Evolutionary conservation across 2,888 invertebrate species (phyloP), one percentile per base, ranked within the genome.

Genomic region (Cheilosia pagana): DNA sequence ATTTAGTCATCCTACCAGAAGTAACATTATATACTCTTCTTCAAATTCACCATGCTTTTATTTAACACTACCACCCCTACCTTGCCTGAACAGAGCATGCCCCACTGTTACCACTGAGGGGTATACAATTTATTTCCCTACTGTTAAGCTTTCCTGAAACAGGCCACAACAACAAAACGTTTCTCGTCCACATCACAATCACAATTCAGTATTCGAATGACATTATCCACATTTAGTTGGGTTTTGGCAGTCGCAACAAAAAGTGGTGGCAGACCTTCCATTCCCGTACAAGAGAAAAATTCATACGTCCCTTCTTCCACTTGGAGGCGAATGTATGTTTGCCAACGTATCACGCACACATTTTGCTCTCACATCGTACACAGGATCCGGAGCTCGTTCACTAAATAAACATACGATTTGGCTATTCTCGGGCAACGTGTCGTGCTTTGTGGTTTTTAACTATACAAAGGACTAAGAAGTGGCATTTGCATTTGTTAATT

Each of bases 401-500:
- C 35, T 62, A 72, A 74, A 43, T 43, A 83, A 83, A 83, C 78
- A 83, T 57, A 68, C 62, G 67, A 45, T 55, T 50, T 72, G 60
- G 45, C 21, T 67, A 43, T 53, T n/a, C 68, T 35, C 43, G 19
- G 39, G 41, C n/a, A 39, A 43, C 39, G 68, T 83, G 43, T 78
- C 82, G 82, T 83, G 82, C 78, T 57, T 63, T 68, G 68, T 63
- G 78, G 78, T 78, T 82, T 82, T 77, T 55, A 82, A 82, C 55
- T 31, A 6, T 28, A 67, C 62, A 62, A 76, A 81, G 52, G 39
- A 76, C 63, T 63, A 21, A 77, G 60, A 70, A 71, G 81, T 82
- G 59, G 65, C 62, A 78, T 83, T 83, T 83, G 82, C 72, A 83
- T 83, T 83, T 78, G 78, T 83, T 83, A 78, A 83, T 83, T 83